Base-by-base conservation (phyloP, 2,888 invertebrate species). In the Chrysodeixis includens region DNA sequence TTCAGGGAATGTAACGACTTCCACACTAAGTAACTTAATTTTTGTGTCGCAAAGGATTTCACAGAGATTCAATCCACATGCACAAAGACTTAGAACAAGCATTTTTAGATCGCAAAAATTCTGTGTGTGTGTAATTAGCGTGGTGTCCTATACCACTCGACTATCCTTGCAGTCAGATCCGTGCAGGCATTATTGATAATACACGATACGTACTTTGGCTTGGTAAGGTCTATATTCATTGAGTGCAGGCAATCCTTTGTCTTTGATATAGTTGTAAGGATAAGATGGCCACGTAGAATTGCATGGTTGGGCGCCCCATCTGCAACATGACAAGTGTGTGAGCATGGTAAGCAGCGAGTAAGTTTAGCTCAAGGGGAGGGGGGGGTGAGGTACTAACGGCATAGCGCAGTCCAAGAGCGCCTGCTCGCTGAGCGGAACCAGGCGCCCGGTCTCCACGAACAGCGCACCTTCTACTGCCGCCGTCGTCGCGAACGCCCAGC, bases 401-500 rank as follows among this genome's bases (percentile, higher is more conserved):
- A 85, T 83, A 3, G 88, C 91, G 86, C 94, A 94, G 87, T 94
- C 94, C 57, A 94, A 89, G 71, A 94, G 89, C 71, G 80, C 79
- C 84, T 94, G 93, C 80, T 90, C 90, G 72, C 92, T 91, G 66
- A 94, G 90, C 62, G 89, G 79, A 76, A 90, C 88, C 59, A 93
- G 88, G 57, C 82, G 84, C 62, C 88, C 83, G 65, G 90, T 90
- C 74, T 83, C 81, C 69, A 85, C 76, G 85, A 88, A 93, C 79
- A 93, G 86, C 67, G 93, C 94, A 66, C 94, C 93, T 79, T 94
- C 94, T 77, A 93, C 92, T 30, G 94, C 90, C 56, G 91, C 94
- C 59, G 88, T 78, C 73, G 93, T 93, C 22, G 94, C 90, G 81
- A 93, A 91, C 66, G 94, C 94, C 94, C 94, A 94, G 85, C 94